Conservation (phyloP, 2,113 vertebrate genomes). For the Lasiurus borealis region DNA sequence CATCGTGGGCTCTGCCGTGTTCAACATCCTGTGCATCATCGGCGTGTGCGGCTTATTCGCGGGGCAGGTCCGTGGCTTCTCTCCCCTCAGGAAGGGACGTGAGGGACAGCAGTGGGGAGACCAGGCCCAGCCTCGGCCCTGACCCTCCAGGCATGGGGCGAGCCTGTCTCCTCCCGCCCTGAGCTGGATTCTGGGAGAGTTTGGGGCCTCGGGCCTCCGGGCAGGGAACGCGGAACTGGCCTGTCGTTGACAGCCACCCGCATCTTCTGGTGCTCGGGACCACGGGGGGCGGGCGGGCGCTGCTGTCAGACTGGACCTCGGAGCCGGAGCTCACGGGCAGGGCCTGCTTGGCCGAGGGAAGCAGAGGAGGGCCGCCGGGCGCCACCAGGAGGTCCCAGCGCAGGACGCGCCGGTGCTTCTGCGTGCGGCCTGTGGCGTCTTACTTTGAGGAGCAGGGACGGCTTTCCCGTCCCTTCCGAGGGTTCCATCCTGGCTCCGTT, state of each 20-base stretch:
- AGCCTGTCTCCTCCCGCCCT: background rate
- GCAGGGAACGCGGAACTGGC: background rate
- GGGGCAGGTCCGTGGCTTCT: constrained; percentile 93
- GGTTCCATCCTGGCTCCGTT: background rate
- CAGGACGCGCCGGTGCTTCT: no score
- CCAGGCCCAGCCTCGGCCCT: accelerated
- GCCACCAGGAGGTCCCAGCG: background rate
- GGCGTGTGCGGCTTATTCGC: constrained; percentile 98
- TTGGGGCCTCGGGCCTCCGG: background rate
- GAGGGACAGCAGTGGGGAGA: background rate
- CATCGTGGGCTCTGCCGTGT: constrained; percentile 98
- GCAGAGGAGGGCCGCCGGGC: background rate
- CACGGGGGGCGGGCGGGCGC: no score
- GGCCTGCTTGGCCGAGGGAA: background rate
- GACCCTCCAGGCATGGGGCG: background rate
- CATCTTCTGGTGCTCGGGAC: background rate
- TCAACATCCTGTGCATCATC: constrained; percentile 98
- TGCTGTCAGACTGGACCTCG: background rate
- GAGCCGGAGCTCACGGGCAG: background rate
- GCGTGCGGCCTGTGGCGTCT: background rate
- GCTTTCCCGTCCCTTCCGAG: background rate
- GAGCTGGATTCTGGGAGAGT: background rate
- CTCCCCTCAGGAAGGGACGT: background rate
- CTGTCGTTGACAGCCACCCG: accelerated
- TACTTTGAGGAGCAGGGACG: background rate